Evolutionary conservation across 1,140 invertebrate species (phyloP).

Genomic region (Aphidius ervi): DNA sequence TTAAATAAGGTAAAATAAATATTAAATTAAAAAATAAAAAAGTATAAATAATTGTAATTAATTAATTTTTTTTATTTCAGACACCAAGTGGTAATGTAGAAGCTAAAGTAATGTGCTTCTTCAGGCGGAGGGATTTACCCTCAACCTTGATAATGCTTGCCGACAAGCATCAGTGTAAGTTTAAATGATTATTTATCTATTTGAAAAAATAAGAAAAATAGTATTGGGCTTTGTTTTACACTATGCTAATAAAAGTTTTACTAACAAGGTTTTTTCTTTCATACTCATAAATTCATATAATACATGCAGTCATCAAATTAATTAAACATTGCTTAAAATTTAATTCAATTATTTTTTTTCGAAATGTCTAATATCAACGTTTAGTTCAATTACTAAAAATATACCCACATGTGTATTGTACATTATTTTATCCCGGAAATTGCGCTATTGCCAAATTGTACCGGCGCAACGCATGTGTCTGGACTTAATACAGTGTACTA

Average conservation of each 20-base stretch:
- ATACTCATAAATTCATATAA: too few relatives aligned
- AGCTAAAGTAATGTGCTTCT: constrained; percentile 99
- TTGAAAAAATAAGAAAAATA: too few relatives aligned
- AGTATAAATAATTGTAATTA: neutral
- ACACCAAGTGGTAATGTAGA: constrained; percentile 96
- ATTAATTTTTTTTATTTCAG: constrained; percentile 52
- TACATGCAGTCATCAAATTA: too few relatives aligned
- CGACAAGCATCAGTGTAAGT: constrained; percentile 98
- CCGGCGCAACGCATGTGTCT: neutral
- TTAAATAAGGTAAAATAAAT: constrained; percentile 77
- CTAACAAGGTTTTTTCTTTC: too few relatives aligned
- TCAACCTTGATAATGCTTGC: constrained; percentile 89
- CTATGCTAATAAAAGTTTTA: too few relatives aligned
- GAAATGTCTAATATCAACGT: too few relatives aligned
- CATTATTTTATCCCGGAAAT: constrained; percentile 11
- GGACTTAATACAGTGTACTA: too few relatives aligned
- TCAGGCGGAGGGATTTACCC: constrained; percentile 92
- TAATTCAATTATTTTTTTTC: too few relatives aligned
- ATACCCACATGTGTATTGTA: neutral
- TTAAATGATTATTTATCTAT: constrained; percentile 21
- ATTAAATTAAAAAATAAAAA: neutral
- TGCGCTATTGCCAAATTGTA: constrained; percentile 3
- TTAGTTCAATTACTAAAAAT: neutral
- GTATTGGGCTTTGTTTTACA: too few relatives aligned
- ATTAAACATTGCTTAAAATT: too few relatives aligned